A percentile compares a stretch with the other conserved stretches of the same genome.
Conservation (phyloP, 1,140 invertebrate genomes). For the Lepidurus arcticus region DNA sequence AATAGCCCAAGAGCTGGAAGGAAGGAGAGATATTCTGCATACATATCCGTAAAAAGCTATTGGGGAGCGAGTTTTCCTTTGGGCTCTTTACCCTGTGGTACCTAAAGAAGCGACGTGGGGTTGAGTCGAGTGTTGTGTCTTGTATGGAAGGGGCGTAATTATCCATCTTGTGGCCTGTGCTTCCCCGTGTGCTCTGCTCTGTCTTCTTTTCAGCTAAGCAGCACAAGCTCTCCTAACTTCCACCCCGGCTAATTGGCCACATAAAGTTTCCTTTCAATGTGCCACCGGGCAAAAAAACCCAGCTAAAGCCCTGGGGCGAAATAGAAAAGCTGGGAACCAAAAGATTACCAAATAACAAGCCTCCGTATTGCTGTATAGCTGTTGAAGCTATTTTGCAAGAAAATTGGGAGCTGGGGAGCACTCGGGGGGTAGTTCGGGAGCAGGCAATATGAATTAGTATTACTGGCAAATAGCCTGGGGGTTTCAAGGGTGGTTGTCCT, state of each 20-base stretch:
- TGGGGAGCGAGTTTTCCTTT: not conserved
- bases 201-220: not conserved
- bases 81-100: not conserved
- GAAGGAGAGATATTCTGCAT: not conserved
- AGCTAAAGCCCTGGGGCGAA: not conserved
- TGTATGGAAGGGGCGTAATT: constrained; percentile 1
- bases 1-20: not conserved
- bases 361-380: not conserved
- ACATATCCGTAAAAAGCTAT: not conserved
- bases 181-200: not conserved
- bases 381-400: constrained; percentile 14
- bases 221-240: not conserved
- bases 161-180: not conserved
- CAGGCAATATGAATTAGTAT: not conserved
- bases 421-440: not conserved
- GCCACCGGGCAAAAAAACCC: not conserved
- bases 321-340: not conserved
- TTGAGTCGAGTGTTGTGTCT: not conserved
- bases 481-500: not conserved
- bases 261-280: constrained; percentile 10
- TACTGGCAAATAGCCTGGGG: not conserved
- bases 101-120: not conserved
- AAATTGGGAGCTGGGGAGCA: not conserved
- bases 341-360: constrained; percentile 22
- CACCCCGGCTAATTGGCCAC: constrained; percentile 2